Conservation (phyloP, 2,797 vertebrate species). For the Capromys pilorides region DNA sequence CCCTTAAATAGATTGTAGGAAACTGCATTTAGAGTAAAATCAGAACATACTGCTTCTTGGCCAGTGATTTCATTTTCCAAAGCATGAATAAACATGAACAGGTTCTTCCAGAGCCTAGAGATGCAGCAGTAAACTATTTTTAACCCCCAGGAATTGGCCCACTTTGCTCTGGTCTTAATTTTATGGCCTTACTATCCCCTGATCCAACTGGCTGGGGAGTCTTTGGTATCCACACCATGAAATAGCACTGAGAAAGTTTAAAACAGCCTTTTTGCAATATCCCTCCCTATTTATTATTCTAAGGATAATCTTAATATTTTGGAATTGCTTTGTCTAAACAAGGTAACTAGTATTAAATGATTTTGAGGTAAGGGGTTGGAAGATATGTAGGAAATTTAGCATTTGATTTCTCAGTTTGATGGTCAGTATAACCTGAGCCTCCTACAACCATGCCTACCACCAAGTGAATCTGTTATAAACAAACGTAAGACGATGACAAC, state of each 20-base stretch:
- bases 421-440: neutral
- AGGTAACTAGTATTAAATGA: neutral
- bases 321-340: neutral
- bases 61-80: conserved; percentile 64
- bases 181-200: neutral
- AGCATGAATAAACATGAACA: conserved; percentile 70
- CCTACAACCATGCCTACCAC: neutral
- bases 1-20: conserved; percentile 70
- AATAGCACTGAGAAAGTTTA: neutral
- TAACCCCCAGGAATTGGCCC: conserved; percentile 57
- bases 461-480: neutral
- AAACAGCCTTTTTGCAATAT: neutral
- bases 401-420: neutral
- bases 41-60: conserved; percentile 68
- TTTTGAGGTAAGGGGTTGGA: neutral
- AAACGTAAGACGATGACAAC: neutral
- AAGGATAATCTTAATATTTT: conserved; percentile 13
- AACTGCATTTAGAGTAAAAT: conserved; percentile 73
- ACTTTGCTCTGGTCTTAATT: conserved; percentile 44
- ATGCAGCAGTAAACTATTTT: conserved; percentile 45
- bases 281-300: neutral
- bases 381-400: neutral
- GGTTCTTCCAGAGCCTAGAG: conserved; percentile 23
- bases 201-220: neutral
- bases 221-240: neutral